Conservation (phyloP, 2,113 vertebrate genomes). For the Hippolais icterina region DNA sequence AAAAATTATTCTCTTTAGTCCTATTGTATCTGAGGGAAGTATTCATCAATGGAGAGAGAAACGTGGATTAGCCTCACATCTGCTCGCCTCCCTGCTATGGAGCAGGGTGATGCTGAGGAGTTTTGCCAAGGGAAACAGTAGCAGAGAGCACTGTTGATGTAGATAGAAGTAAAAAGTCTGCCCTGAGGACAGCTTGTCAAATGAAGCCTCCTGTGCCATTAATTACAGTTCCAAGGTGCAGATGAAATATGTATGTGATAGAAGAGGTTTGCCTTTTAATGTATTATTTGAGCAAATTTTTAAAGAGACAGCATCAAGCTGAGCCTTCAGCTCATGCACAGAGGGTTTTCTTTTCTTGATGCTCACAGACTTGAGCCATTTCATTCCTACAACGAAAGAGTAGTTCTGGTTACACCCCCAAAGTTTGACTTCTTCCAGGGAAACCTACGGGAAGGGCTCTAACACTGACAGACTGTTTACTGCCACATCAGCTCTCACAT, state of each 20-base stretch:
- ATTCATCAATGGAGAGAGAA: neutral
- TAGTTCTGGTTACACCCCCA: neutral
- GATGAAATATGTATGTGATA: slow-evolving; percentile 28
- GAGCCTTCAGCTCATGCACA: neutral
- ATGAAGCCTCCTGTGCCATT: neutral
- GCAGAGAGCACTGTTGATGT: neutral
- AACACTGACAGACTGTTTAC: neutral
- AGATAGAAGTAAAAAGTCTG: slow-evolving; percentile 55
- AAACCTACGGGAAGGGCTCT: neutral
- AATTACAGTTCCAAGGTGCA: slow-evolving; percentile 46
- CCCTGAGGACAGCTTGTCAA: neutral
- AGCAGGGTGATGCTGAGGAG: neutral
- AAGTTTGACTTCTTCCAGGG: neutral
- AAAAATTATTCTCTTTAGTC: slow-evolving; percentile 8
- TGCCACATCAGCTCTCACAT: neutral
- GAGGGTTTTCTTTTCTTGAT: neutral
- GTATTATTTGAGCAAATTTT: neutral
- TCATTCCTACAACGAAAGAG: neutral
- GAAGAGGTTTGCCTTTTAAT: slow-evolving; percentile 23
- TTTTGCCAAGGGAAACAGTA: neutral
- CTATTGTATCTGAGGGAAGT: neutral
- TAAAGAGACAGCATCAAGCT: slow-evolving; percentile 10
- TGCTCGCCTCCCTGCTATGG: neutral
- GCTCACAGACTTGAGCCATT: neutral
- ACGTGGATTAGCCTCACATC: neutral